Evolutionary conservation across 2,888 invertebrate species (phyloP).

Genomic region (Pammene aurita): DNA sequence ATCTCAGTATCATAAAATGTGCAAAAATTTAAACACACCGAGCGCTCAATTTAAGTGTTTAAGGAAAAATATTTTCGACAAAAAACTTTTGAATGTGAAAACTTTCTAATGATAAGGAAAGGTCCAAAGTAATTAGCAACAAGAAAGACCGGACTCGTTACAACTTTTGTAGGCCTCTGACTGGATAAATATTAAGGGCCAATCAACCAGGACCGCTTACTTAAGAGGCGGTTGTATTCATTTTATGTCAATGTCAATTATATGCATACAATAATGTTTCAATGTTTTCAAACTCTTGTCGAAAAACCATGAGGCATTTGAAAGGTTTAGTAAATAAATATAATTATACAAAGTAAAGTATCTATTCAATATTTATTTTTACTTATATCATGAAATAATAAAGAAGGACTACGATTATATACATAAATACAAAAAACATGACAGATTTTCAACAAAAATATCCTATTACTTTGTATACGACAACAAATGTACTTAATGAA

Average conservation of each 20-base stretch:
- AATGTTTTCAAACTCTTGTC: too few species aligned
- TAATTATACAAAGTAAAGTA: too few species aligned
- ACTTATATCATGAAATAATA: too few species aligned
- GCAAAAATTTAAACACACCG: not conserved
- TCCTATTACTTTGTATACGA: too few species aligned
- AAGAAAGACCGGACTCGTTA: constrained; percentile 46
- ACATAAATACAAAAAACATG: too few species aligned
- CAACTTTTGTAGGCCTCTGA: constrained; percentile 46
- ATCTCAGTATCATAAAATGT: not conserved
- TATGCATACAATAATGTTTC: constrained; percentile 3
- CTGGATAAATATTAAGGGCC: constrained; percentile 50
- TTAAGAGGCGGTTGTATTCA: not conserved
- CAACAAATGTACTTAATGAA: too few species aligned
- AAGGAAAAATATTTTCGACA: constrained; percentile 37
- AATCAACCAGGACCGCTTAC: constrained; percentile 43
- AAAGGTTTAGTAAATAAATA: too few species aligned
- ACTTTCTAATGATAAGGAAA: constrained; percentile 48
- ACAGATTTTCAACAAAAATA: too few species aligned
- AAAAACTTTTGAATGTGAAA: constrained; percentile 41
- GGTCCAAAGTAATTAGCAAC: constrained; percentile 48
- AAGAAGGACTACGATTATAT: too few species aligned
- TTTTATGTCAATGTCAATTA: not conserved
- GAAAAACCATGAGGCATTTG: too few species aligned
- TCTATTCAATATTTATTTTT: too few species aligned
- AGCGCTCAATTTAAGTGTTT: constrained; percentile 31